Conservation (phyloP, 2,888 invertebrate species). For the Caenorhabditis angaria region DNA sequence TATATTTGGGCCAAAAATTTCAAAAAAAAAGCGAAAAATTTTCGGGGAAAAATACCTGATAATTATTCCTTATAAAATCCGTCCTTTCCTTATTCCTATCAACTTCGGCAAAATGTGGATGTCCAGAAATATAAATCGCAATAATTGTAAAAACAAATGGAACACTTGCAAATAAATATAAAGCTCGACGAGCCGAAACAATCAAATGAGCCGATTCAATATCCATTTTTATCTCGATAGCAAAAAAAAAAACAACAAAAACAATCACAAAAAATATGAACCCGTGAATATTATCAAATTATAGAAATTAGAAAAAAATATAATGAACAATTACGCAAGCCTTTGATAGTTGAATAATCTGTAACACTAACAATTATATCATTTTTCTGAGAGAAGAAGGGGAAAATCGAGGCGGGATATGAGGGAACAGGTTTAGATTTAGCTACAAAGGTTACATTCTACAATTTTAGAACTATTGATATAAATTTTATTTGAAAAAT, state of each 20-base stretch:
- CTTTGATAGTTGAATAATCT: no score
- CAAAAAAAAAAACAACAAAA: slow-evolving; percentile 6
- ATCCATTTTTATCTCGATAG: not conserved
- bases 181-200: not conserved
- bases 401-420: no score
- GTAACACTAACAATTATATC: no score
- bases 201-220: slow-evolving; percentile 5
- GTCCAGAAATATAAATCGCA: slow-evolving; percentile 28
- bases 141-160: slow-evolving; percentile 2
- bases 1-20: not conserved
- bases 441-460: no score
- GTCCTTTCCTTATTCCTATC: slow-evolving; percentile 15
- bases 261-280: slow-evolving; percentile 5
- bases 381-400: no score
- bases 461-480: no score
- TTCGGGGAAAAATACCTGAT: not conserved
- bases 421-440: no score
- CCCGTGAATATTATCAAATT: not conserved
- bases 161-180: not conserved
- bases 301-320: no score
- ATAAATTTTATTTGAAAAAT: no score
- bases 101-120: slow-evolving; percentile 18
- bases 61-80: not conserved
- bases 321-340: no score
- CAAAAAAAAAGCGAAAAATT: no score